Evolutionary conservation across 2,888 invertebrate genomes (phyloP), one percentile per base, ranked within the genome.

Genomic region (Agelastica alni): DNA sequence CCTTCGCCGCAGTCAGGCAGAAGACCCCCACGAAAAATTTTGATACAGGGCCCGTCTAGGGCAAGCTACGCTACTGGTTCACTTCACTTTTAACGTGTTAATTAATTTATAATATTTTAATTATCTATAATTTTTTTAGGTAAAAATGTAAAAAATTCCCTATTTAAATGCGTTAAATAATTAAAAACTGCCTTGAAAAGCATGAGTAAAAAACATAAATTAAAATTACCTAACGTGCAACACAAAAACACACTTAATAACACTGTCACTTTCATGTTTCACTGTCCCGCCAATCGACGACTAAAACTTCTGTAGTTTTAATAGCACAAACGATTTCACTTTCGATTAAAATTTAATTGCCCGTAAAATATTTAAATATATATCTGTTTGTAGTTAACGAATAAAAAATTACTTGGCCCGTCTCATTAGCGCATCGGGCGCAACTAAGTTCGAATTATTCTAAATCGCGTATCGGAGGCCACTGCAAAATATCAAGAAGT

Each of bases 201-300:
- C n/a, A n/a, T n/a, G n/a, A n/a, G n/a, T n/a, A n/a, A n/a, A n/a
- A n/a, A n/a, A n/a, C n/a, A n/a, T n/a, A n/a, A n/a, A n/a, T n/a
- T n/a, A n/a, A n/a, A n/a, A 47, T 53, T 60, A 61, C 60, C 60
- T 58, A 61, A 52, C 51, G 56, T 14, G 22, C 44, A 57, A 45
- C 56, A 56, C 18, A 56, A n/a, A 34, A 58, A 42, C 42, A 52
- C 54, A 53, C 34, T 36, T 22, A 56, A 30, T 39, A 53, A 30
- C 60, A 58, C 60, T 36, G 43, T 51, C 56, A 61, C 60, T 58
- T 58, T 61, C 60, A 61, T 61, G 49, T 56, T 58, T 47, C 30
- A 18, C 32, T 26, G 41, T 17, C 20, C 16, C 16, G 4, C 37
- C 28, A 17, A 39, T 22, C 12, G 12, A 34, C 13, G 14, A 31